Evolutionary conservation across 2,113 vertebrate genomes (phyloP).

Genomic region (Okapia johnstoni): DNA sequence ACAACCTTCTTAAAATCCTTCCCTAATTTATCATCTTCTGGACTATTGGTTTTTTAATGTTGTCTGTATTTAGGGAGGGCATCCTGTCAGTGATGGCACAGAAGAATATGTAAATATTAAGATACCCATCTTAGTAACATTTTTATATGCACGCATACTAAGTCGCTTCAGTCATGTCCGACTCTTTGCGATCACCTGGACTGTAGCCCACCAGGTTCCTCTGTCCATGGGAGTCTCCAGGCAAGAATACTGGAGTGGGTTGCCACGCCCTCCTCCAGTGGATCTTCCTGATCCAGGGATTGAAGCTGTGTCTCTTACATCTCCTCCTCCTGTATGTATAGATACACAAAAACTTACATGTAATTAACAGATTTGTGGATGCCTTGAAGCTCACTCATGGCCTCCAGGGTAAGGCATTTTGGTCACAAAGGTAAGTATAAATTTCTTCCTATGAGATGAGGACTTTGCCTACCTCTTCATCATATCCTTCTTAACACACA

Average conservation of each 20-base stretch:
- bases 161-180: not conserved
- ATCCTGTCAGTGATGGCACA: not conserved
- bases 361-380: not conserved
- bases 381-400: not conserved
- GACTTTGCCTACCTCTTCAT: not conserved
- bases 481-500: not conserved
- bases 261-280: not conserved
- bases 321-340: not conserved
- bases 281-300: not conserved
- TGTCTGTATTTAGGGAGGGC: not conserved
- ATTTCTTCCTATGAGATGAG: not conserved
- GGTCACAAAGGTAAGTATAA: not conserved
- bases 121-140: not conserved
- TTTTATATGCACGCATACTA: not conserved
- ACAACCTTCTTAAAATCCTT: not conserved
- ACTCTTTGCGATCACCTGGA: not conserved
- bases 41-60: not conserved
- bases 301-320: not conserved
- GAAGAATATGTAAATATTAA: not conserved
- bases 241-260: not conserved
- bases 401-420: not conserved
- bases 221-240: not conserved
- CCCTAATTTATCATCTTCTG: not conserved
- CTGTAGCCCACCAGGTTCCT: not conserved
- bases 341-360: not conserved